Base-by-base conservation (phyloP, 2,797 vertebrate species). In the Enteromius thamalakanensis region DNA sequence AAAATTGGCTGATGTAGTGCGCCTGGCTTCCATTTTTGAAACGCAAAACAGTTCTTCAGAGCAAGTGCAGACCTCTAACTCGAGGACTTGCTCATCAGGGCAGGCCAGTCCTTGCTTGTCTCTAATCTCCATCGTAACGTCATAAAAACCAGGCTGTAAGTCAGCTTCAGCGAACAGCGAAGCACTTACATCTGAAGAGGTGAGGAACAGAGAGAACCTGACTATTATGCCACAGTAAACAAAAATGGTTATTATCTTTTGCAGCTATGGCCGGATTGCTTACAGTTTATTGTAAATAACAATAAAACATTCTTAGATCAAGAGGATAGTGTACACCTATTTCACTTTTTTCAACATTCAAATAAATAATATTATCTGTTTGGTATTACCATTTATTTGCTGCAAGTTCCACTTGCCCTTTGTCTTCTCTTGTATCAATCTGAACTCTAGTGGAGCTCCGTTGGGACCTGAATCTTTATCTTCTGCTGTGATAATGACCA, bases 401-500 rank as follows among this genome's bases (percentile, higher is more conserved):
- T 90, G 86, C 82, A 97, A 84, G 29, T 85, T 91, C 96, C 96
- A 97, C 0, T 93, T 42, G 71, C 92, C 83, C 45, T 83, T 87
- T 32, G 84, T 94, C 17, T 85, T 74, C n/a, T 89, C n/a, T 4
- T 93, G 91, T 58, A 95, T n/a, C 23, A 97, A 10, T 6, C 62
- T 86, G 86, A 97, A 97, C 17, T 64, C 89, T 78, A 96, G 92
- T 0, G 96, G 96, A 47, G 88, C 88, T 26, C 94, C 93, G 67
- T 96, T 89, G 3, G 91, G 94, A 77, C 90, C 74, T 1, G 85
- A 84, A 53, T 97, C 96, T 32, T 19, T 29, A 87, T 97, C 96
- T 12, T 2, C 2, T 2, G 94, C 96, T 0, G 92, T 95, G 77
- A 96, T 80, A 4, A 93, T 89, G 84, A 96, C 76, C 6, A 87